Evolutionary conservation across 2,113 vertebrate genomes (phyloP).

Genomic region (Aldabrachelys gigantea): DNA sequence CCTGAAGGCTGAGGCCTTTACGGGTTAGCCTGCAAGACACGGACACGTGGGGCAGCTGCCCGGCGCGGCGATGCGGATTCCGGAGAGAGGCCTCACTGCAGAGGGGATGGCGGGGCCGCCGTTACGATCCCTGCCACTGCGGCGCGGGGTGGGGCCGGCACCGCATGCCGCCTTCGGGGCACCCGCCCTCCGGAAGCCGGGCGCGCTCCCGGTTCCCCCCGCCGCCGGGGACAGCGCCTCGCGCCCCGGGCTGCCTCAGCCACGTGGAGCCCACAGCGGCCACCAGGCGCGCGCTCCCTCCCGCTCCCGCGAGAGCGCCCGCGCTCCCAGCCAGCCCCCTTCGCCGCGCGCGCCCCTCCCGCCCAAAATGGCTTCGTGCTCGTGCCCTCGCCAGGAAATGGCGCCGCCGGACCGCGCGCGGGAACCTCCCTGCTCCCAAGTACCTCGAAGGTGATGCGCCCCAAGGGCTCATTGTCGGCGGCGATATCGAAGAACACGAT

Average conservation of each 20-base stretch:
- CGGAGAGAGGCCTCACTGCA: neutral
- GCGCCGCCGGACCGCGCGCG: neutral
- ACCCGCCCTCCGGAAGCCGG: neutral
- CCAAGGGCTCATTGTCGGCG: conserved; percentile 44
- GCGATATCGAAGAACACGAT: conserved; percentile 83
- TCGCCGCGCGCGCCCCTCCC: neutral
- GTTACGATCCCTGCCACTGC: too few species aligned
- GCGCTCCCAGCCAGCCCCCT: neutral
- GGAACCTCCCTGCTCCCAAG: neutral
- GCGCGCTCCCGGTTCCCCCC: too few species aligned
- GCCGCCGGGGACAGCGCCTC: accelerated
- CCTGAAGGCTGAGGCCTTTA: too few species aligned
- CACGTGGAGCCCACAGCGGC: neutral
- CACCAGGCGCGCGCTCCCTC: neutral
- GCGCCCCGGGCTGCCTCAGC: neutral
- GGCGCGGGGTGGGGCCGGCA: too few species aligned
- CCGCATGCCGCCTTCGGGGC: neutral
- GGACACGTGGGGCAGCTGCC: neutral
- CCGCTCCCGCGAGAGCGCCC: neutral
- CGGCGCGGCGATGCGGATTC: neutral
- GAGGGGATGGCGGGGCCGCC: too few species aligned
- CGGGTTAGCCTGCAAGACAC: too few species aligned
- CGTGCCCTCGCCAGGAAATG: conserved; percentile 12
- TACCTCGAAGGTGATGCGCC: conserved; percentile 85
- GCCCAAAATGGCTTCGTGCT: neutral